phyloP scores from a whole-genome alignment of 2,888 invertebrate species.

The Andrena bicolor region DNA sequence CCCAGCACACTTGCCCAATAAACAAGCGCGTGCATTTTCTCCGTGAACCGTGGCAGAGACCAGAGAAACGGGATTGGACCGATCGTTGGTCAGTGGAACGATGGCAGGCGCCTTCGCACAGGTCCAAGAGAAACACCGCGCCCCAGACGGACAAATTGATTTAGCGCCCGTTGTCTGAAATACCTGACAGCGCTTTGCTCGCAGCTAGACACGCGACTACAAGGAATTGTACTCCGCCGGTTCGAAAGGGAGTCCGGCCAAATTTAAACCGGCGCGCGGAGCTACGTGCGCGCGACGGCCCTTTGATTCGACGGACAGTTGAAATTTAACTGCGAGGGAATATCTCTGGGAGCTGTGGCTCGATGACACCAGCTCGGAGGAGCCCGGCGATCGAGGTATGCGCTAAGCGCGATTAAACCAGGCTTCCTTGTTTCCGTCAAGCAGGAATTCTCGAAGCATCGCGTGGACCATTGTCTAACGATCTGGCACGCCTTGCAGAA shows the following conservation, averaged over 20 bases:
- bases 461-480: no score
- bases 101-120: background rate
- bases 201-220: conserved; percentile 48
- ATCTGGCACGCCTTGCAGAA: no score
- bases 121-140: conserved; percentile 62
- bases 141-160: conserved; percentile 52
- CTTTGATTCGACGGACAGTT: conserved; percentile 14
- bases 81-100: conserved; percentile 24
- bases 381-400: background rate
- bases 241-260: conserved; percentile 29
- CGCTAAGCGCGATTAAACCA: background rate
- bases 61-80: conserved; percentile 21
- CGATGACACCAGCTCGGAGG: background rate
- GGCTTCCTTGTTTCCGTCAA: no score
- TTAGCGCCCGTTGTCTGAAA: conserved; percentile 49
- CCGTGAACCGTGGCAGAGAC: conserved; percentile 15
- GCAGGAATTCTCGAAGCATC: no score
- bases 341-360: background rate
- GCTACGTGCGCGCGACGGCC: background rate
- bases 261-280: conserved; percentile 35
- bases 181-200: conserved; percentile 53
- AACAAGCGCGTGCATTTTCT: conserved; percentile 26
- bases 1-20: conserved; percentile 26
- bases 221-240: conserved; percentile 48
- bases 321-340: background rate